Evolutionary conservation across 2,113 vertebrate species (phyloP), one percentile per base, ranked within the genome.

Genomic region (Nesoenas mayeri): DNA sequence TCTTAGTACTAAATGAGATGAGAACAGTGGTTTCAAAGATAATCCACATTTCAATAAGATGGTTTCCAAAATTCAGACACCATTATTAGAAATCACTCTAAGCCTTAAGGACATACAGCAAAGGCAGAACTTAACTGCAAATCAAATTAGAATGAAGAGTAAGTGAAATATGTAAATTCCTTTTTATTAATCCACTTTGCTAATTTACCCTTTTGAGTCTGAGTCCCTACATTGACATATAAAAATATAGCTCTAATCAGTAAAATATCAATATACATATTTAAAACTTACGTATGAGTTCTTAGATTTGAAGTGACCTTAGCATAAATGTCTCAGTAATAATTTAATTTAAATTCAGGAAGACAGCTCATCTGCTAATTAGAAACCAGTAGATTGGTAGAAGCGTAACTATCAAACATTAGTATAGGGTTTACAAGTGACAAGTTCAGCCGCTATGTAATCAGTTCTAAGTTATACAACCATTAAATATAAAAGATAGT

Each of bases 381-480:
- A 94, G 86, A 87, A 94, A 79, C 26, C n/a, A 32, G 47, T 26
- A 61, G 70, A 78, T 10, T 91, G 40, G 58, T 79, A 60, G 75
- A 97, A 94, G 11, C 70, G 22, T 64, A 85, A 26, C 47, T 94
- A 95, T 70, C 65, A 89, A 91, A 57, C 48, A 54, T 78, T 92
- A 81, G 26, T 34, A 38, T n/a, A 89, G 15, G 32, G 21, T 73
- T 96, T 83, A 51, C 6, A 91, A 89, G 91, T 69, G 48, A 62
- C 74, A 48, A 89, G 64, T 29, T 95, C 69, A 78, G 12, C 58
- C 87, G 34, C 62, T 42, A 44, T 53, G 38, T 75, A 88, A 86
- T 95, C 91, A 85, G 64, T 53, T 94, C 78, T 50, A 91, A 84
- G 67, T 92, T 82, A 61, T 60, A 72, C 54, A 87, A 92, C 65